phyloP scores from a whole-genome alignment of 2,888 invertebrate genomes.

The Galeopsomyia nigrocyanea region DNA sequence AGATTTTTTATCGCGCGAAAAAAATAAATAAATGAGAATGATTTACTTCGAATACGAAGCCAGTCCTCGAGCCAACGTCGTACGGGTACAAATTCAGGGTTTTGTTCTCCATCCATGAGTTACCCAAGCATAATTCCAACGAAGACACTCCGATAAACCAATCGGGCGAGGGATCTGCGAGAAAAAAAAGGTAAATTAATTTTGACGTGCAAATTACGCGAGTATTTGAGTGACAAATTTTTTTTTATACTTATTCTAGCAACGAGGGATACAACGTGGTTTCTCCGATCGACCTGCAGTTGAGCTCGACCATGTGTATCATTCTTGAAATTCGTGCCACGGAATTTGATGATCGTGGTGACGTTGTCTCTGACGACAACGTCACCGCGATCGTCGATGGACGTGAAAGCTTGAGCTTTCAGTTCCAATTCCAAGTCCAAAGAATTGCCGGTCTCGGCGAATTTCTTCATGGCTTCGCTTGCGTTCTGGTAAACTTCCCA shows the following conservation, averaged over 20 bases:
- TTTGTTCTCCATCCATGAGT: constrained; percentile 88
- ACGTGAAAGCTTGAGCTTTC: no score
- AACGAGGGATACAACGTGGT: constrained; percentile 41
- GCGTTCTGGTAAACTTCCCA: constrained; percentile 92
- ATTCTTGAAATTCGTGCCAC: constrained; percentile 41
- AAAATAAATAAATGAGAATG: no score
- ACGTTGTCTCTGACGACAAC: no score
- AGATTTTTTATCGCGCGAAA: no score
- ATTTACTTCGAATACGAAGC: constrained; percentile 89
- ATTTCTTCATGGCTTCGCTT: constrained; percentile 88
- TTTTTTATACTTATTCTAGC: constrained; percentile 35
- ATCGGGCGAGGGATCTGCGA: constrained; percentile 92
- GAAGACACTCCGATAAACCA: constrained; percentile 96
- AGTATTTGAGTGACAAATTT: neutral
- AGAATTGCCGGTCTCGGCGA: constrained; percentile 93
- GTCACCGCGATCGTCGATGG: no score
- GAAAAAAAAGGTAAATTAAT: no score
- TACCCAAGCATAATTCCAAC: constrained; percentile 90
- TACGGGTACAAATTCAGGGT: constrained; percentile 91
- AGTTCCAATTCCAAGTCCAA: constrained; percentile 80
- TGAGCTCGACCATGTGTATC: constrained; percentile 25
- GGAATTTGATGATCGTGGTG: constrained; percentile 40
- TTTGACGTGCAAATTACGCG: no score
- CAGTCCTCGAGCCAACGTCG: constrained; percentile 96
- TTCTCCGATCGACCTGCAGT: constrained; percentile 12